Evolutionary conservation across 1,140 invertebrate species (phyloP).

Genomic region (Bombus pyrosoma): DNA sequence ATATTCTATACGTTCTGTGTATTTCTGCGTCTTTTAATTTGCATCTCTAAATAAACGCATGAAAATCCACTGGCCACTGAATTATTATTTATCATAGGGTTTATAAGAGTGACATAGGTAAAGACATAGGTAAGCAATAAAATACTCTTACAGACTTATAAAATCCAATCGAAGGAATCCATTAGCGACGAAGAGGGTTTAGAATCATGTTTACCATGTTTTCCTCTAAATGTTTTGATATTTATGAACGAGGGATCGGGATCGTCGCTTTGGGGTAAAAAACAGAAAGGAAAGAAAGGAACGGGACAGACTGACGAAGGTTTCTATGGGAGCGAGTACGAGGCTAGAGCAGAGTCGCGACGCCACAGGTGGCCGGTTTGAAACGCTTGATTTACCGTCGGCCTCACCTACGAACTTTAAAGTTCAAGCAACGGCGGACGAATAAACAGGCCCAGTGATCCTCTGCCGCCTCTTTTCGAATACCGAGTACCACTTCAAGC

Average conservation of each 20-base stretch:
- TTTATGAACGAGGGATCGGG: background rate
- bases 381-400: conserved; percentile 75
- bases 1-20: too few species aligned
- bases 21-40: too few species aligned
- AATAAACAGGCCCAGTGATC: conserved; percentile 66
- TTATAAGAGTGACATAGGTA: too few species aligned
- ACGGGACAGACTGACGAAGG: conserved; percentile 7
- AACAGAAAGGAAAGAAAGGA: background rate
- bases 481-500: conserved; percentile 44
- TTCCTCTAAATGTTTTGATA: background rate
- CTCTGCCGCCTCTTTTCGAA: conserved; percentile 44
- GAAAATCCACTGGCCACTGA: too few species aligned
- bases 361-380: conserved; percentile 75
- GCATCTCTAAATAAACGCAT: too few species aligned
- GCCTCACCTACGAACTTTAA: conserved; percentile 72
- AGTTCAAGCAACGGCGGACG: conserved; percentile 64
- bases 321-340: conserved; percentile 16
- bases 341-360: conserved; percentile 34
- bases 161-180: too few species aligned
- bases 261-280: background rate
- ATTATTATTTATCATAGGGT: too few species aligned
- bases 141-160: too few species aligned
- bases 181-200: background rate
- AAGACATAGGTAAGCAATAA: too few species aligned
- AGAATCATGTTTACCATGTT: background rate